A percentile compares a stretch with the other conserved stretches of the same genome.
These are phyloP conservation scores for Ascaphus truei DNA, from an alignment of 2,113 vertebrate genomes.

Conservation along the genomic window DNA sequence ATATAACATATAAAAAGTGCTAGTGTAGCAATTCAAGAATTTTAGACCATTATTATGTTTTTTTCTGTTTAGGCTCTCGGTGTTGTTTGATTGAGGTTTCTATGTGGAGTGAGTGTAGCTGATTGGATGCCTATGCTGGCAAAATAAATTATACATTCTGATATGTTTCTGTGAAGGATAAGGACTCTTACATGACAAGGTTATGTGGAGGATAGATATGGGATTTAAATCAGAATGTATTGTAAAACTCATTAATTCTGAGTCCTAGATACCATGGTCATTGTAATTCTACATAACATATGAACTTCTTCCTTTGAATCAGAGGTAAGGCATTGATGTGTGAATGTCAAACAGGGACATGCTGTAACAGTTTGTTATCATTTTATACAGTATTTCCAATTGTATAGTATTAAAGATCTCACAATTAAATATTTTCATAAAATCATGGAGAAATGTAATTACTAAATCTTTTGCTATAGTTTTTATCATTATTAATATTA, in stretches of 20 bases:
- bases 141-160: neutral
- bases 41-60: neutral
- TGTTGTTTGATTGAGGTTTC: neutral
- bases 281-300: neutral
- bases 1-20: neutral
- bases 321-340: neutral
- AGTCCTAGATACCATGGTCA: neutral
- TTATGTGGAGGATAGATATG: neutral
- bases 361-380: too few species aligned
- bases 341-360: conserved; percentile 17
- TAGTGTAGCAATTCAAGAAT: neutral
- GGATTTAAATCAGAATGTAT: neutral
- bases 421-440: too few species aligned
- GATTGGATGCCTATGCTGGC: neutral
- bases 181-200: neutral
- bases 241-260: conserved; percentile 12
- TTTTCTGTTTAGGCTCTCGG: neutral
- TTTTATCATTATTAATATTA: neutral
- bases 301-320: neutral
- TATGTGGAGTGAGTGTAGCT: neutral
- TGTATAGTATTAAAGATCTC: too few species aligned
- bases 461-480: neutral
- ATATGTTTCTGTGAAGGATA: neutral
- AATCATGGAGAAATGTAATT: too few species aligned
- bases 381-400: too few species aligned